Evolutionary conservation across 2,797 vertebrate genomes (phyloP), one percentile per base, ranked within the genome.

Genomic region (Nyctalus aviator): DNA sequence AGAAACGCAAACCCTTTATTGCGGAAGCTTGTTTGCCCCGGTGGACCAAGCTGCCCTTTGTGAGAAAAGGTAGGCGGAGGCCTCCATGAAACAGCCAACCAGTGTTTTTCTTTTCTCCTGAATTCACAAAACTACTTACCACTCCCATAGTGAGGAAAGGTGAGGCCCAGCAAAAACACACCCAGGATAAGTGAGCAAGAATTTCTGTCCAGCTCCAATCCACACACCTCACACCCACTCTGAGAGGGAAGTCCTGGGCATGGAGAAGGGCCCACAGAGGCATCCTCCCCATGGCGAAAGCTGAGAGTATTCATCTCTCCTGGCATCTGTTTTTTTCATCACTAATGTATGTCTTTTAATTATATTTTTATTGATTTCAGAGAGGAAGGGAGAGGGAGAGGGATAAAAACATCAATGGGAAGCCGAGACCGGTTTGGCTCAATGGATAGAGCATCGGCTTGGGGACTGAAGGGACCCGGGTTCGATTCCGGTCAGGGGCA

Each of bases 31-130:
- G 5, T 77, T 15, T 77, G 35, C 68, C 30, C 27, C 5, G 2
- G 14, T 48, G 32, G 27, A 30, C 41, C 17, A 79, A 59, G 48
- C 50, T 72, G 30, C 20, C 32, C 48, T 15, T 11, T 9, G 35
- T 48, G 55, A 84, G 77, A 50, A 27, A 77, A 25, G 23, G 4
- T 15, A 87, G 25, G 46, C 18, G 30, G 59, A 85, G 8, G 18
- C 23, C 44, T 82, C 57, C 13, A 11, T 30, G 66, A 69, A 21
- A n/a, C 55, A 81, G 48, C 8, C 32, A 37, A 55, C 53, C 20
- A 55, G 53, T 55, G 15, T 21, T 64, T 94, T 94, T 88, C 59
- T 84, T 82, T 55, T 73, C 44, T 93, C 72, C 68, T 72, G 53
- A 81, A 77, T 93, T 57, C 57, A 48, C 37, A 69, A 62, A 82